Evolutionary conservation across 2,797 vertebrate species (phyloP).

Genomic region (Psittacula derbiana): DNA sequence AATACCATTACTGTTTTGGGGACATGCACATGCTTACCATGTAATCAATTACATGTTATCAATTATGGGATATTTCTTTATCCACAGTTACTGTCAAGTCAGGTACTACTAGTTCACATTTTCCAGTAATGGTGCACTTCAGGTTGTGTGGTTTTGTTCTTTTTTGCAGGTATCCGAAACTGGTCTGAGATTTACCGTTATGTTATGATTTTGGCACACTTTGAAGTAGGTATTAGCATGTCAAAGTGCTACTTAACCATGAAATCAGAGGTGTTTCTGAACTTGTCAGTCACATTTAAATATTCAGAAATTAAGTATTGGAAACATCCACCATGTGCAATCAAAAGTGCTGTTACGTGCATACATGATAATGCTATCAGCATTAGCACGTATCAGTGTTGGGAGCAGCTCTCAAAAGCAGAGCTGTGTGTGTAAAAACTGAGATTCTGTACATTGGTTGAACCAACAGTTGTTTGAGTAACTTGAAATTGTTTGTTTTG

Average conservation of each 20-base stretch:
- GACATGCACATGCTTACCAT: accelerated
- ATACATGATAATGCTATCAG: not conserved
- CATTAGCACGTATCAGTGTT: accelerated
- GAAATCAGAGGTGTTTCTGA: not conserved
- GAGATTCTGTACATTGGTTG: not conserved
- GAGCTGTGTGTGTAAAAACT: not conserved
- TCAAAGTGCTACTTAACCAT: not conserved
- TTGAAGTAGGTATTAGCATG: conserved; percentile 30
- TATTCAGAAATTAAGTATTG: not conserved
- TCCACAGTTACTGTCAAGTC: not conserved
- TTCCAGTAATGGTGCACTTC: not conserved
- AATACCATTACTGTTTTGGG: not conserved
- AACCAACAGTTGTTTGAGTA: not conserved
- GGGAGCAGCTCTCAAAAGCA: not conserved
- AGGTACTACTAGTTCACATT: not conserved
- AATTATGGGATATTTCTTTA: not conserved
- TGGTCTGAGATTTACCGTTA: conserved; percentile 64
- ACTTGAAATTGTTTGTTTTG: not conserved
- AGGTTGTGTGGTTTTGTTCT: not conserved
- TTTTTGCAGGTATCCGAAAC: conserved; percentile 46
- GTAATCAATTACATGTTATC: accelerated
- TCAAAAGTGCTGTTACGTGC: not conserved
- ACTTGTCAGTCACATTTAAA: not conserved
- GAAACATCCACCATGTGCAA: not conserved
- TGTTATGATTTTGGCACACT: conserved; percentile 52